These are phyloP conservation scores for Pollicipes pollicipes DNA, from an alignment of 1,140 invertebrate genomes.

Conservation along the genomic window DNA sequence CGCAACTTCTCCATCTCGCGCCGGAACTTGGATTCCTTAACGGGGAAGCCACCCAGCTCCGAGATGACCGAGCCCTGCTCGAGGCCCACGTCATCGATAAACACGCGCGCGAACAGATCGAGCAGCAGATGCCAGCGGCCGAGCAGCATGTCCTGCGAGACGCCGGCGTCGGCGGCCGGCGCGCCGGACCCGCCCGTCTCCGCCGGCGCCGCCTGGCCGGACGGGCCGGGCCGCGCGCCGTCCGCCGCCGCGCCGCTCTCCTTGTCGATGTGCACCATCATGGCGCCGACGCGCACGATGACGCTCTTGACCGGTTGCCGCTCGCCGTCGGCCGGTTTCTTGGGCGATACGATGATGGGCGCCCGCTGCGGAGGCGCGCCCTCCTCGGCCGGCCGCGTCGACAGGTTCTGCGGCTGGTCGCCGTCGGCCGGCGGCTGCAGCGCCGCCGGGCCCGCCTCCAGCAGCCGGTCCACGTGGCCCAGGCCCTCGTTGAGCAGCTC, in stretches of 20 bases:
- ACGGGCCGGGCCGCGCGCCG: conserved; percentile 13
- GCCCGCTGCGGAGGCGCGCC: conserved; percentile 25
- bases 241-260: conserved; percentile 13
- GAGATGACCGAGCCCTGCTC: conserved; percentile 89
- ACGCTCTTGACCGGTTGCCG: conserved; percentile 48
- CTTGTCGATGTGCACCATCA: conserved; percentile 2
- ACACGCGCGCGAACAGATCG: conserved; percentile 91
- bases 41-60: conserved; percentile 88
- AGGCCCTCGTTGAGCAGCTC: conserved; percentile 6
- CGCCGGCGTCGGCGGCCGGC: conserved; percentile 27
- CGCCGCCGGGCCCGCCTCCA: conserved; percentile 14
- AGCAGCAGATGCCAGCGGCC: conserved; percentile 86
- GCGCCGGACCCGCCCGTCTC: conserved; percentile 10
- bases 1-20: conserved; percentile 94
- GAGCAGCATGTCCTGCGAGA: conserved; percentile 75
- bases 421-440: not conserved
- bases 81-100: conserved; percentile 92
- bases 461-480: conserved; percentile 3
- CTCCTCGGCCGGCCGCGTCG: conserved; percentile 5
- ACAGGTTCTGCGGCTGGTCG: conserved; percentile 34
- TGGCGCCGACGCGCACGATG: conserved; percentile 62
- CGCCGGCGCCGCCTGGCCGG: conserved; percentile 19
- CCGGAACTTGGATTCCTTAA: conserved; percentile 91
- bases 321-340: conserved; percentile 4
- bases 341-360: conserved; percentile 41